Evolutionary conservation across 2,797 vertebrate genomes (phyloP).

Genomic region (Peromyscus attwateri): DNA sequence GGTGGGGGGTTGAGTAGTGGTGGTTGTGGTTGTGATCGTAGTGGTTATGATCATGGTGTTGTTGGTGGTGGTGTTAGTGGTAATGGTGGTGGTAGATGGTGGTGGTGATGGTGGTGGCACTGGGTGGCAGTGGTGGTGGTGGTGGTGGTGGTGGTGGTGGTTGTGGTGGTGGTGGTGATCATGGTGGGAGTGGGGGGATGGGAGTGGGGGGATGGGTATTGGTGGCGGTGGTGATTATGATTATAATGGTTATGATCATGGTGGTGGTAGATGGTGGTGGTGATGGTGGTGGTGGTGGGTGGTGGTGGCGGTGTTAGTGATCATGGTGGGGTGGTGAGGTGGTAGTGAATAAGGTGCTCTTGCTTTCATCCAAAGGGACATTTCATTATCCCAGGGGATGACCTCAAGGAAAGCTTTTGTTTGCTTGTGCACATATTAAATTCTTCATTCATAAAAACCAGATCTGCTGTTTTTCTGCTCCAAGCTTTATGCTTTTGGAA

Average conservation of each 20-base stretch:
- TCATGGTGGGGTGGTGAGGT: not conserved
- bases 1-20: not conserved
- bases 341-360: not conserved
- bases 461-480: not conserved
- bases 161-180: no score
- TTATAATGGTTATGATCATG: no score
- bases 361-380: not conserved
- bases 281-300: not conserved
- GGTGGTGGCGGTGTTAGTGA: not conserved
- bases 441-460: not conserved
- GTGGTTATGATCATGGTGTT: no score
- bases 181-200: no score
- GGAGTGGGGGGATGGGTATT: no score
- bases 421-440: not conserved
- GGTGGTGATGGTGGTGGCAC: no score
- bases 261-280: no score
- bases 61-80: no score
- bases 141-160: no score
- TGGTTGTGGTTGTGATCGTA: not conserved
- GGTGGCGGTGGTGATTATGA: no score
- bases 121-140: no score
- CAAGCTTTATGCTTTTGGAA: constrained; percentile 8
- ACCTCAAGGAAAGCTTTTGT: constrained; percentile 35
- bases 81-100: no score
- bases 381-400: not conserved